Evolutionary conservation across 2,113 vertebrate species (phyloP), one percentile per base, ranked within the genome.

Genomic region (Hyla sarda): DNA sequence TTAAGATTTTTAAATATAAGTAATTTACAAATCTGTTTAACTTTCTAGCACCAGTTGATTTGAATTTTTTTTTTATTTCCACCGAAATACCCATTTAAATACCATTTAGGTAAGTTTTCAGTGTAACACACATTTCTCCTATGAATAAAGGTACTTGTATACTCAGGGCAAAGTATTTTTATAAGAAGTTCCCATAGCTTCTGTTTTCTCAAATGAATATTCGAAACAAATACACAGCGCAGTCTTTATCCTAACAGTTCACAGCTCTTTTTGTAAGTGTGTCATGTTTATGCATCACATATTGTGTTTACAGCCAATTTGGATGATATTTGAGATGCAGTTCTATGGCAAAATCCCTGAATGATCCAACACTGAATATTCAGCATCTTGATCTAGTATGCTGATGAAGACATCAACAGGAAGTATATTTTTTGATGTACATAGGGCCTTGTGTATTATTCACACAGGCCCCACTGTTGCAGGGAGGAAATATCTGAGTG

Each of bases 361-460:
- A 25, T 11, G 74, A 79, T 28, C 47, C 60, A 71, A 41, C 47
- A 54, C 52, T 86, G 84, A 86, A 80, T 82, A 82, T 82, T 81
- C 28, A 82, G 37, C 85, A 81, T 86, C 76, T 80, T 86, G 84
- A 50, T 73, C 85, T 74, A 74, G 77, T 87, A 82, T 54, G 25
- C 85, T 74, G 67, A 74, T 87, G 56, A 87, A 74, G 85, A 50
- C 77, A 82, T 87, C 85, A 87, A 82, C 78, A 82, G 85, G 85
- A 87, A 81, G 71, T 82, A 82, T 82, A 74, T 87, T 86, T 41
- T 71, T 30, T 82, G 69, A 82, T 73, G 77, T 41, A 74, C 78
- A 81, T 87, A 87, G 78, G 17, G 67, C 34, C 48, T 87, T 58
- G 67, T 60, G 71, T 84, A 25, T 82, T 80, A 87, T 74, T 54